Base-by-base conservation (phyloP, 2,113 vertebrate species). In the Crotalus viridis region DNA sequence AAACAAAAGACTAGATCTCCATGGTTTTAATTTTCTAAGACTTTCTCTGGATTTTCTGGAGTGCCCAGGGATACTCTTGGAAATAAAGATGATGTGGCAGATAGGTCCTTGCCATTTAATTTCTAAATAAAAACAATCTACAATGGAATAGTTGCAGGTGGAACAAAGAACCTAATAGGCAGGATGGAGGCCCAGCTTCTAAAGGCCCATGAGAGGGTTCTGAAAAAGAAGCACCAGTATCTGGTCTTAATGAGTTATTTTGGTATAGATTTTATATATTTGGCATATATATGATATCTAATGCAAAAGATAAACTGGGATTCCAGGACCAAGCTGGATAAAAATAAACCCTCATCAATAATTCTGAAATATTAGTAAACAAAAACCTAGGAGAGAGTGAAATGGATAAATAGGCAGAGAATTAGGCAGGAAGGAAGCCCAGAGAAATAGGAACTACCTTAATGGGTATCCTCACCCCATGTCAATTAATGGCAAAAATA, bases 351-450 rank as follows among this genome's bases (percentile, higher is more conserved):
- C 88, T 61, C 28, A 10, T 22, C 5, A 64, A 52, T 89, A 48
- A 85, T 89, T 81, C 52, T 92, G 39, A 88, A 43, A 88, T 92
- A 85, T 85, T 17, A 13, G 1, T 1, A 93, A 0, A 19, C 10
- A 89, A 88, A 95, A 15, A 0, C 0, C 4, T 0, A 0, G 0
- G 0, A 0, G 0, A 0, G 39, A 52, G 46, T 33, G 21, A 33
- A 54, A 19, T 13, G 5, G 93, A 3, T 13, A 81, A 81, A 81
- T 13, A 89, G 33, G 24, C n/a, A n/a, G 24, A 81, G 48, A 1
- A 22, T 89, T 55, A 89, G 59, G 59, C 10, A 54, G 43, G n/a
- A 92, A 88, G 13, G 87, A 1, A 17, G 10, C 19, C 12, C 21
- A 39, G 22, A 85, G 43, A 61, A 51, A 33, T 24, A 74, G 39